Evolutionary conservation across 2,888 invertebrate genomes (phyloP).

Genomic region (Laspeyria flexula): DNA sequence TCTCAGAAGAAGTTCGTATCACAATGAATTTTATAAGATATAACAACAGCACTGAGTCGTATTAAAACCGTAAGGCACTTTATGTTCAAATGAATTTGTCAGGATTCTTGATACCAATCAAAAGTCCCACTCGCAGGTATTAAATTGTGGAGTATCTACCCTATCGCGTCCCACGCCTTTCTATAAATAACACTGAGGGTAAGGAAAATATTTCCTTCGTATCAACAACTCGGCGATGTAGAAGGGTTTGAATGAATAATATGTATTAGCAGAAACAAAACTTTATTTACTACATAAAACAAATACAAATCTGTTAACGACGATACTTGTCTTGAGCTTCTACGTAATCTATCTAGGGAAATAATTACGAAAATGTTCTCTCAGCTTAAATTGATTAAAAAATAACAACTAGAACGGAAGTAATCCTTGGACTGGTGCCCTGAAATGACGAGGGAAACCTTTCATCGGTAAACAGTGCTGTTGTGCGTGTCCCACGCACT

Average conservation of each 20-base stretch:
- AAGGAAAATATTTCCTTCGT: slow-evolving; percentile 19
- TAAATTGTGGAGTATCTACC: slow-evolving; percentile 14
- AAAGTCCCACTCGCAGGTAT: slow-evolving; percentile 15
- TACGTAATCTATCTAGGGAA: background rate
- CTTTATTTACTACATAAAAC: background rate
- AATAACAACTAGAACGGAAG: background rate
- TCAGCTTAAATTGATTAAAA: background rate
- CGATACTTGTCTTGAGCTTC: background rate
- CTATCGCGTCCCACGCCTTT: slow-evolving; percentile 19
- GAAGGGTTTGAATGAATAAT: background rate
- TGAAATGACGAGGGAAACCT: background rate
- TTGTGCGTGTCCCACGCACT: background rate
- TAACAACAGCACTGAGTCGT: background rate
- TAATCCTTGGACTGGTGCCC: background rate
- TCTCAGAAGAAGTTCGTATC: too few relatives aligned
- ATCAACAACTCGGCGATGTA: slow-evolving; percentile 17
- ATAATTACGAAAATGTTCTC: background rate
- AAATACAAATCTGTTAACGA: too few relatives aligned
- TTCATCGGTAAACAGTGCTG: background rate
- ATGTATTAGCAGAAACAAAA: background rate
- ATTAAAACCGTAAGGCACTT: background rate
- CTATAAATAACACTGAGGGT: slow-evolving; percentile 32
- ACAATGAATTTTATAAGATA: background rate
- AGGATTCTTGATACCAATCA: slow-evolving; percentile 18
- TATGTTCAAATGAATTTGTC: slow-evolving; percentile 20